These are phyloP conservation scores for Junonia oenone DNA, from an alignment of 2,888 invertebrate genomes.

Conservation along the genomic window DNA sequence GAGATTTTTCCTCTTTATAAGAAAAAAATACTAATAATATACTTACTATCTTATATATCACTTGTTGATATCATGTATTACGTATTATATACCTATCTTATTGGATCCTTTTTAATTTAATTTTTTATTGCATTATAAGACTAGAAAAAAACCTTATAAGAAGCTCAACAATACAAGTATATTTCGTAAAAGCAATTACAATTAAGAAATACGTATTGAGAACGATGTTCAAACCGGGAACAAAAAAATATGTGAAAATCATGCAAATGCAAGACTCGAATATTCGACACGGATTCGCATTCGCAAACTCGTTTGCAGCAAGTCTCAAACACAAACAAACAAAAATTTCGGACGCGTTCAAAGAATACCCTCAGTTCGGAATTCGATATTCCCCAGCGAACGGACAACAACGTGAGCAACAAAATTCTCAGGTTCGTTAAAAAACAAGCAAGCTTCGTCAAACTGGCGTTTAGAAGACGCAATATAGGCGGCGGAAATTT, in stretches of 20 bases:
- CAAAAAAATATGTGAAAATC: background rate
- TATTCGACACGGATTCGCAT: background rate
- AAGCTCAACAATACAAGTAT: no score
- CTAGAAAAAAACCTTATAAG: no score
- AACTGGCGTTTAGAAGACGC: background rate
- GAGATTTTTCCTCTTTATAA: no score
- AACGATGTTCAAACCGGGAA: background rate
- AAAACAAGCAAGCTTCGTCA: constrained; percentile 4
- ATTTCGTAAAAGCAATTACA: background rate
- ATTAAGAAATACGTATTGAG: background rate
- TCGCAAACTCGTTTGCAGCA: constrained; percentile 1
- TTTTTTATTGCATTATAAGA: no score
- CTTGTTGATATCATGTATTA: no score
- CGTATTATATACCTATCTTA: no score
- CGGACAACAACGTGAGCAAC: constrained; percentile 3
- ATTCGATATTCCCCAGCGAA: constrained; percentile 6
- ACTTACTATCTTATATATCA: no score
- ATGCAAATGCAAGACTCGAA: background rate
- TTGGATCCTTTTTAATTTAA: no score
- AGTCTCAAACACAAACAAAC: background rate
- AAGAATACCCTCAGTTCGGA: constrained; percentile 1
- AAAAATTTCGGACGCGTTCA: background rate
- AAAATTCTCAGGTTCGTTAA: constrained; percentile 14
- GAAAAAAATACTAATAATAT: no score
- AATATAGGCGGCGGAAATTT: background rate